Evolutionary conservation across 53 echinoderm and acorn worm species (phyloP).

Genomic region (Crossaster papposus): DNA sequence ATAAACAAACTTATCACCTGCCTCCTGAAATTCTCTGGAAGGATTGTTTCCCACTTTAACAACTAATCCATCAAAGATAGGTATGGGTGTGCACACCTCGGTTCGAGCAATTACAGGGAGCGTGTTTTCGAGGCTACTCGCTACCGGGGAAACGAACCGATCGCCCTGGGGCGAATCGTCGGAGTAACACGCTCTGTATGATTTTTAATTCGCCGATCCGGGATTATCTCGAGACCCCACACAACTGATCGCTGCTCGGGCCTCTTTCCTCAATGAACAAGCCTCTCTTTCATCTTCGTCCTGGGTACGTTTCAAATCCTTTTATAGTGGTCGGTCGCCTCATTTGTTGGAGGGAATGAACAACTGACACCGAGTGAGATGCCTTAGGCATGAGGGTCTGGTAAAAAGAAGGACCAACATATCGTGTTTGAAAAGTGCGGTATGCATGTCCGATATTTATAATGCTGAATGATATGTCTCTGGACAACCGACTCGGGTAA

Average conservation of each 20-base stretch:
- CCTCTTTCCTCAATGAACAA: slow-evolving; percentile 2
- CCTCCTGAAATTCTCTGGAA: slow-evolving; percentile 5
- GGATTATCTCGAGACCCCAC: slow-evolving; percentile 46
- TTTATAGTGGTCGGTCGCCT: slow-evolving; percentile 5
- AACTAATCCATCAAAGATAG: not conserved
- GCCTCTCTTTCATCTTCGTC: not conserved
- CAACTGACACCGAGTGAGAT: not conserved
- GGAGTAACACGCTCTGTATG: slow-evolving; percentile 7
- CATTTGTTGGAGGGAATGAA: not conserved
- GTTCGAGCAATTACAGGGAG: not conserved
- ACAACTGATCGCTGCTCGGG: not conserved
- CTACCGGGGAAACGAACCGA: slow-evolving; percentile 5
- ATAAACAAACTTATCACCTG: slow-evolving; percentile 13
- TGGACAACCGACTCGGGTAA: too few species aligned
- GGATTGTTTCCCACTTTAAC: not conserved
- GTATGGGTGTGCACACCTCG: not conserved
- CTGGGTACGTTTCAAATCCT: not conserved
- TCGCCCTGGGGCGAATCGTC: slow-evolving; percentile 17
- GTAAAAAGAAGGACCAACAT: not conserved
- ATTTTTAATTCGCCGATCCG: slow-evolving; percentile 4
- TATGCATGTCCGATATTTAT: not conserved
- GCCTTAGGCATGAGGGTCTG: not conserved
- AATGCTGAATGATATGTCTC: not conserved
- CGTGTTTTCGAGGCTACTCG: not conserved
- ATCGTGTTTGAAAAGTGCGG: not conserved